A percentile compares a stretch with the other conserved stretches of the same genome.
Evolutionary conservation across 2,888 invertebrate species (phyloP).

Genomic region (Drosophila limbata): DNA sequence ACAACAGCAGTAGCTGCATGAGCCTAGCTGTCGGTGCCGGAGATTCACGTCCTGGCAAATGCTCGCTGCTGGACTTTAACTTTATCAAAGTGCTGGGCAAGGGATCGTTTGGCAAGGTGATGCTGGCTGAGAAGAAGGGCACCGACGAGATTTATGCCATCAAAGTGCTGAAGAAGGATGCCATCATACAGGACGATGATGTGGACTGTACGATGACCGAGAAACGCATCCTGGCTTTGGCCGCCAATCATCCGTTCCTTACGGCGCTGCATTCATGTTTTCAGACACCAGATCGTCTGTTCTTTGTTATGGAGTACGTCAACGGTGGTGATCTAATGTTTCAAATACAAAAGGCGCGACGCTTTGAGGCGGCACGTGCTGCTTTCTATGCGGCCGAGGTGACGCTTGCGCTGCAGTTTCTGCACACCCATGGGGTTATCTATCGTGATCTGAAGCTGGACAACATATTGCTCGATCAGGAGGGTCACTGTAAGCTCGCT

Average conservation of each 20-base stretch:
- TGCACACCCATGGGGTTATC: constrained; percentile 98
- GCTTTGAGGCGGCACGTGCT: constrained; percentile 98
- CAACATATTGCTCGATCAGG: constrained; percentile 98
- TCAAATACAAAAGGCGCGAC: constrained; percentile 98
- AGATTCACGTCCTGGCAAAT: constrained; percentile 86
- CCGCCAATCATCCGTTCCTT: constrained; percentile 99
- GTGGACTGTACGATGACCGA: constrained; percentile 99
- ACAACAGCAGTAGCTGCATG: constrained; percentile 77
- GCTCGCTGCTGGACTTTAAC: constrained; percentile 94
- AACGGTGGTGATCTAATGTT: constrained; percentile 99
- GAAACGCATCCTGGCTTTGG: constrained; percentile 97
- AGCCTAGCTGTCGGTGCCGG: constrained; percentile 77
- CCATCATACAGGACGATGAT: constrained; percentile 99
- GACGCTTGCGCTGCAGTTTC: constrained; percentile 97
- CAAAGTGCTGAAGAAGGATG: constrained; percentile 97
- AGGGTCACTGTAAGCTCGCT: constrained; percentile 97
- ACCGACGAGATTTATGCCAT: constrained; percentile 96
- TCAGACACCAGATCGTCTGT: constrained; percentile 97
- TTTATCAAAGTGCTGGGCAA: constrained; percentile 99
- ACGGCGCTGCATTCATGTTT: constrained; percentile 98
- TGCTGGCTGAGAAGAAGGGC: constrained; percentile 97
- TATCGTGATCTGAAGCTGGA: constrained; percentile 99
- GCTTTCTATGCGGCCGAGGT: constrained; percentile 99
- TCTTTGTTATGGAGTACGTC: constrained; percentile 99
- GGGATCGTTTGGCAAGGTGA: constrained; percentile 99